Percentiles rank a stretch among this genome's conserved stretches.
These are phyloP conservation scores for Percopsis transmontana DNA, from an alignment of 2,113 vertebrate species.

Conservation along the genomic window DNA sequence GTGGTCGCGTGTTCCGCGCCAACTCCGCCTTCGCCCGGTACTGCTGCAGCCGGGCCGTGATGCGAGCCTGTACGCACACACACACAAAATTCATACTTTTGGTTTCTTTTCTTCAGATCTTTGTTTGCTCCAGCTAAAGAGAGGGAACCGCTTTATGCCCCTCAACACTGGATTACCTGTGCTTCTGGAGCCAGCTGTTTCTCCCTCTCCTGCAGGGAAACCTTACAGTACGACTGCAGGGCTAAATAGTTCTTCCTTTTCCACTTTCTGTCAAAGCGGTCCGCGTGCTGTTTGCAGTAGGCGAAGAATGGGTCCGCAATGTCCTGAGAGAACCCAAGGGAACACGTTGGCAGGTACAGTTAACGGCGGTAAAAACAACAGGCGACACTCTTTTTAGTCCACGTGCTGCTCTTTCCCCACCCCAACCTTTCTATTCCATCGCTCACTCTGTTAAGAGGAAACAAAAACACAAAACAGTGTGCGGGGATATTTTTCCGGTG, in stretches of 20 bases:
- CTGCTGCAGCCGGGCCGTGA: conserved; percentile 93
- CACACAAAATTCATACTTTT: not conserved
- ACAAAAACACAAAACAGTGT: not conserved
- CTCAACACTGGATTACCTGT: conserved; percentile 78
- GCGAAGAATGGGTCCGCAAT: conserved; percentile 99
- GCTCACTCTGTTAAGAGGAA: conserved; percentile 1
- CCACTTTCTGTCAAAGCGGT: conserved; percentile 99
- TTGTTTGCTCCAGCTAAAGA: not conserved
- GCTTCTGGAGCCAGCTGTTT: conserved; percentile 94
- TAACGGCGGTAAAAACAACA: not conserved
- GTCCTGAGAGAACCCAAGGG: conserved; percentile 76
- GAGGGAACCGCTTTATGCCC: not conserved
- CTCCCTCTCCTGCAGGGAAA: conserved; percentile 95
- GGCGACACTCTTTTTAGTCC: too few species aligned
- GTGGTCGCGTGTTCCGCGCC: conserved; percentile 91
- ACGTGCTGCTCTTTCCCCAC: not conserved
- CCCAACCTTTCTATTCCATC: not conserved
- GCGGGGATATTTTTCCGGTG: conserved; percentile 40
- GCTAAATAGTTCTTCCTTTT: conserved; percentile 99
- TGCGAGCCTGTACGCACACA: conserved; percentile 81
- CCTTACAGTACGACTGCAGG: conserved; percentile 99
- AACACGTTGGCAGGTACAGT: not conserved
- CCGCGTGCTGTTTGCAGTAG: conserved; percentile 98
- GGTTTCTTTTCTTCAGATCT: not conserved
- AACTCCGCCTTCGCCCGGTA: conserved; percentile 95